Evolutionary conservation across 2,888 invertebrate species (phyloP), one percentile per base, ranked within the genome.

Genomic region (Himalopsyche tibetana): DNA sequence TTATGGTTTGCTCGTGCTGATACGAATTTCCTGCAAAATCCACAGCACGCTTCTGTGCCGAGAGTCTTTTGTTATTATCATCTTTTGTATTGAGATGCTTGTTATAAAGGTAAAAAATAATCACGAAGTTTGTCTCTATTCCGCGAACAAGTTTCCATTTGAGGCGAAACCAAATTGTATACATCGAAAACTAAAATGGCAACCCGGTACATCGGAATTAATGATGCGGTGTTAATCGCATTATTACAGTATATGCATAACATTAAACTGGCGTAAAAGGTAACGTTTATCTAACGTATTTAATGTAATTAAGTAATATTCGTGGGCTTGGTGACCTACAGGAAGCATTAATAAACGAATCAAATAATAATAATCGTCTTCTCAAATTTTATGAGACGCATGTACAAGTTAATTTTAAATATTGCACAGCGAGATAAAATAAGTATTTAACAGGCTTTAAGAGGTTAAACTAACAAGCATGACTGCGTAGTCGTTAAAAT

Each of bases 101-200:
- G 51, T 51, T 51, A 51, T 51, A 51, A 63, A 63, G 28, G 28
- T 19, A 28, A 63, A 63, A 63, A 63, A 63, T 63, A 63, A 63
- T 63, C 63, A 63, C 63, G 63, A 63, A 19, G 51, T 63, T 63
- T 63, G 9, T 63, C 63, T 63, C 28, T n/a, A 63, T 63, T 63
- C 63, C 19, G 63, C 63, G 28, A 19, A 63, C 63, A 63, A 63
- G 63, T 63, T 63, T 63, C 63, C 63, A 63, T 63, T 19, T 63
- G 63, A 63, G 63, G 63, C 19, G 63, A 63, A 63, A 19, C 63
- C 63, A 28, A 63, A 63, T 63, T 63, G 63, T 63, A 63, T 63
- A 51, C 28, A 63, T 8, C 17, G 5, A 63, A 63, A 63, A 19
- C 63, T 28, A 19, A 63, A 63, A 63, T 19, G 63, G 63, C 63